Percentiles rank a stretch among this genome's conserved stretches.
Evolutionary conservation across 2,888 invertebrate species (phyloP).

Genomic region (Agrochola lota): DNA sequence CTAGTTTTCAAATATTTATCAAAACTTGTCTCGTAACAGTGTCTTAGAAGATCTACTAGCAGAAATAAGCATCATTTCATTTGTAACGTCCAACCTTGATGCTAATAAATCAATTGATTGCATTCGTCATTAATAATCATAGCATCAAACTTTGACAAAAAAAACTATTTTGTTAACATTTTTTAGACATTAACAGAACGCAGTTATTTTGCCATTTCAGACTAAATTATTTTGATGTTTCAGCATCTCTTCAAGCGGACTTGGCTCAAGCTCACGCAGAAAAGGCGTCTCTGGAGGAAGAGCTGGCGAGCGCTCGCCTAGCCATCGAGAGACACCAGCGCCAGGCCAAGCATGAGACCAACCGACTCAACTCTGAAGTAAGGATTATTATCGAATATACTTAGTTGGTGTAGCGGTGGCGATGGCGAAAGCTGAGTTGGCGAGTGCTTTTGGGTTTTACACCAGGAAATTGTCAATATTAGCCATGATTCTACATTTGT

Average conservation of each 20-base stretch:
- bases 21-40: too few species aligned
- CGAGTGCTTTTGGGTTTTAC: not conserved
- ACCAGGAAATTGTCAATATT: not conserved
- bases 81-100: too few species aligned
- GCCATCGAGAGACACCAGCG: slow-evolving; percentile 93
- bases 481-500: too few species aligned
- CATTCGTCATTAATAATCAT: too few species aligned
- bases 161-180: not conserved
- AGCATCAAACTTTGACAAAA: not conserved
- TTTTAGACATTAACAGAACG: too few species aligned
- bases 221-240: slow-evolving; percentile 51
- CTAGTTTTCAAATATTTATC: too few species aligned
- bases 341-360: slow-evolving; percentile 94
- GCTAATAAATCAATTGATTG: too few species aligned
- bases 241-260: slow-evolving; percentile 94
- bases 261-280: slow-evolving; percentile 94
- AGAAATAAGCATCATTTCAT: too few species aligned
- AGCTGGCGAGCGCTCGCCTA: slow-evolving; percentile 93
- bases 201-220: too few species aligned
- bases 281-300: slow-evolving; percentile 95
- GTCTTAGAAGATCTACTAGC: too few species aligned
- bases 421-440: not conserved
- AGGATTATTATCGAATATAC: slow-evolving; percentile 8
- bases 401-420: not conserved
- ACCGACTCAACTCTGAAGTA: slow-evolving; percentile 94